phyloP scores from a whole-genome alignment of 2,113 vertebrate species.

The Danionella cerebrum region DNA sequence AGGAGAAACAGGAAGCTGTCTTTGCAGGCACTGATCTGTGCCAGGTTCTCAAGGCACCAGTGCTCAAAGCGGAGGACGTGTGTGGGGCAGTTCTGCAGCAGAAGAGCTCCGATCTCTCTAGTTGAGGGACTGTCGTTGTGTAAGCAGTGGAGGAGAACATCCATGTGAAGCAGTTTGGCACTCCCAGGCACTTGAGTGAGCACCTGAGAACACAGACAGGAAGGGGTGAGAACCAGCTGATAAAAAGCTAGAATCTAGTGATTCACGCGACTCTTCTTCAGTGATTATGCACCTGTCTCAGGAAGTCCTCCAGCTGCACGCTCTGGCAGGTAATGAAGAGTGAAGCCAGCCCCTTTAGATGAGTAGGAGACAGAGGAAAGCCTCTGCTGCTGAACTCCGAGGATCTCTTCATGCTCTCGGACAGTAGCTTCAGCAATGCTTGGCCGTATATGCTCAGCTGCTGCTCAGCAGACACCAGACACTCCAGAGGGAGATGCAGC shows the following conservation, averaged over 20 bases:
- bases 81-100: conserved; percentile 70
- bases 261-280: no score
- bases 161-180: conserved; percentile 51
- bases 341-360: conserved; percentile 66
- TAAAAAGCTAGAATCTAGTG: no score
- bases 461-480: conserved; percentile 49
- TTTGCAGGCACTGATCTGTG: conserved; percentile 48
- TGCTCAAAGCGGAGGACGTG: conserved; percentile 79
- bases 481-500: conserved; percentile 68
- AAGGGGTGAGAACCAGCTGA: no score
- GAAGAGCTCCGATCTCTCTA: conserved; percentile 53
- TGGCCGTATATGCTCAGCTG: conserved; percentile 70
- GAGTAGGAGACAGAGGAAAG: conserved; percentile 55
- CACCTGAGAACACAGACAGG: no score
- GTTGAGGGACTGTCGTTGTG: conserved; percentile 37
- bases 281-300: conserved; percentile 59
- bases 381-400: conserved; percentile 44
- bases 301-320: conserved; percentile 63
- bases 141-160: conserved; percentile 75
- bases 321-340: conserved; percentile 67
- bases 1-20: conserved; percentile 68
- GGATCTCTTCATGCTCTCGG: conserved; percentile 42
- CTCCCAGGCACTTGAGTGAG: conserved; percentile 64
- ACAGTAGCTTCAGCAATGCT: conserved; percentile 71
- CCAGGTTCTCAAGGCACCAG: conserved; percentile 70